phyloP scores from a whole-genome alignment of 2,888 invertebrate species.

The Aphodius sticticus region DNA sequence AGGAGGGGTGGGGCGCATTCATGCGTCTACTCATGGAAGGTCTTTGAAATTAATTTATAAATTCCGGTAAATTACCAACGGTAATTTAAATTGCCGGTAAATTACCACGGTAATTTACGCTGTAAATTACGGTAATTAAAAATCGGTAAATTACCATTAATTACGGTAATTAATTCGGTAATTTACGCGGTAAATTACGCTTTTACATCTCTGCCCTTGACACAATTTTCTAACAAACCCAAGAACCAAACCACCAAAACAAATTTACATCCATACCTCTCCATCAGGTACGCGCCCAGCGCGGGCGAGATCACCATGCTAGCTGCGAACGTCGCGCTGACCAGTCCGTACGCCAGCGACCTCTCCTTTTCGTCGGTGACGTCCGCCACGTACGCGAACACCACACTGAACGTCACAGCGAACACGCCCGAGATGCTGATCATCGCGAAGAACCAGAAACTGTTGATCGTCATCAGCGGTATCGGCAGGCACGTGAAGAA shows the following conservation, averaged over 20 bases:
- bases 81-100: too few species aligned
- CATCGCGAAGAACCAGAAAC: conserved; percentile 94
- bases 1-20: too few species aligned
- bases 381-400: conserved; percentile 99
- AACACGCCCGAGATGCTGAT: conserved; percentile 98
- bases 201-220: too few species aligned
- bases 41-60: too few species aligned
- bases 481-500: conserved; percentile 99
- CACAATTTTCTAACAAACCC: not conserved
- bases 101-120: too few species aligned
- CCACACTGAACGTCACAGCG: conserved; percentile 98
- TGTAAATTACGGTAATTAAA: too few species aligned
- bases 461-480: conserved; percentile 98
- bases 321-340: conserved; percentile 95
- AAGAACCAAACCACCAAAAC: not conserved
- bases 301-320: conserved; percentile 99
- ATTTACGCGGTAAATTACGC: too few species aligned
- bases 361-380: conserved; percentile 97
- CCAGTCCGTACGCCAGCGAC: conserved; percentile 94
- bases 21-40: too few species aligned
- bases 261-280: conserved; percentile 59
- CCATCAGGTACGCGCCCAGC: conserved; percentile 88
- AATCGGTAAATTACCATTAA: too few species aligned
- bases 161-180: too few species aligned
- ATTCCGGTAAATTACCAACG: too few species aligned